Percentiles rank a stretch among this genome's conserved stretches.
Evolutionary conservation across 1,140 invertebrate genomes (phyloP).

Genomic region (Oryctes rhinoceros): DNA sequence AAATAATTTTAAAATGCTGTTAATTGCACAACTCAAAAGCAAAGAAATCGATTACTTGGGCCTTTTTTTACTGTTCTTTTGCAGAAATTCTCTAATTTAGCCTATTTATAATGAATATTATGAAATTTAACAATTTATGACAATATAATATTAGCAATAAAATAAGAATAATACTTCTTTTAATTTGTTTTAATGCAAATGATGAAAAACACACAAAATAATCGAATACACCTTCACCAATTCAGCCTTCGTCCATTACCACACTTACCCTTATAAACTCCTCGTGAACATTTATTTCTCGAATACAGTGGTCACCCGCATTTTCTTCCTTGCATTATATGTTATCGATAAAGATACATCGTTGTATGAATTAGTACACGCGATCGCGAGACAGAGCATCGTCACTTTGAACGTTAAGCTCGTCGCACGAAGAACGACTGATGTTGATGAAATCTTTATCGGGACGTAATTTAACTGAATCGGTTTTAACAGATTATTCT

Average conservation of each 20-base stretch:
- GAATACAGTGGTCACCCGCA: neutral
- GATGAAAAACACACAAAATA: neutral
- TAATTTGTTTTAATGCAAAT: too few species aligned
- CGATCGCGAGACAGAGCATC: neutral
- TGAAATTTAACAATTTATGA: too few species aligned
- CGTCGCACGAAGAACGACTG: neutral
- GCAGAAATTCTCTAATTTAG: too few species aligned
- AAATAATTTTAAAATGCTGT: too few species aligned
- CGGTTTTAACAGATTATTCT: conserved; percentile 16
- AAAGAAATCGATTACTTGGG: too few species aligned
- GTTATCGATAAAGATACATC: neutral
- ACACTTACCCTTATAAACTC: neutral
- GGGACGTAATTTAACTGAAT: neutral
- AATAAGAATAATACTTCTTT: too few species aligned
- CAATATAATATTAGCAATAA: too few species aligned
- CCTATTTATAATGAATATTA: too few species aligned
- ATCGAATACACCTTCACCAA: neutral
- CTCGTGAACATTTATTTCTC: neutral
- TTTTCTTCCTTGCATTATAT: neutral
- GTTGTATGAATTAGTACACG: neutral
- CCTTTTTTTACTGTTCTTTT: too few species aligned
- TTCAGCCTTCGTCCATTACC: neutral
- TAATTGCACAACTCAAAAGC: too few species aligned
- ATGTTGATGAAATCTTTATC: neutral
- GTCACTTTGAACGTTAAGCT: neutral